These are phyloP conservation scores for Phortica magna DNA, from an alignment of 2,888 invertebrate genomes.

Conservation along the genomic window DNA sequence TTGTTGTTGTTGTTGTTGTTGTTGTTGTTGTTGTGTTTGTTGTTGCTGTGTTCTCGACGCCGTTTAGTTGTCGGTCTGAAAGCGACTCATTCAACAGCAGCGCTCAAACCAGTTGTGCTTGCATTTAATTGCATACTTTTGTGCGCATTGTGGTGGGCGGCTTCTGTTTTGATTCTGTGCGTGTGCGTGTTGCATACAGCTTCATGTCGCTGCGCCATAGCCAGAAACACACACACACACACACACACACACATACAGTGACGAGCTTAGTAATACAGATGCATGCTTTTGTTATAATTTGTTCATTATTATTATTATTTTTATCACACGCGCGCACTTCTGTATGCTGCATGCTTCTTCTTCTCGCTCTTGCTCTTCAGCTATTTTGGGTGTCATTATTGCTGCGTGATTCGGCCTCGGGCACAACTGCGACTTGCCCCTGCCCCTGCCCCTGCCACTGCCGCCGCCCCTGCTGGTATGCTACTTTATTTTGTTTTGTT, in stretches of 20 bases:
- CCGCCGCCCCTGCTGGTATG: background rate
- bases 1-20: background rate
- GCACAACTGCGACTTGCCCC: slow-evolving; percentile 48
- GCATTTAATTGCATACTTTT: slow-evolving; percentile 25
- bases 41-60: background rate
- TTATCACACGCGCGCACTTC: background rate
- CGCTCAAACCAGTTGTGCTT: background rate
- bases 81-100: background rate
- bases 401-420: slow-evolving; percentile 55
- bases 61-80: no score
- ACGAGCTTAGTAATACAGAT: slow-evolving; percentile 34
- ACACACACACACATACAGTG: background rate
- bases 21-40: background rate
- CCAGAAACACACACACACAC: background rate
- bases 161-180: slow-evolving; percentile 38
- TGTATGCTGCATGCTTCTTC: slow-evolving; percentile 48
- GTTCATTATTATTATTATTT: slow-evolving; percentile 10
- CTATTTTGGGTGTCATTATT: slow-evolving; percentile 31
- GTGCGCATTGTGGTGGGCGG: slow-evolving; percentile 15
- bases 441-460: no score
- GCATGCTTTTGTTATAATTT: slow-evolving; percentile 42
- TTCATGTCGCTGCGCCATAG: slow-evolving; percentile 9
- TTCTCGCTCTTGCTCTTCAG: slow-evolving; percentile 34
- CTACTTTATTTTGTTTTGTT: background rate
- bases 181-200: slow-evolving; percentile 58